phyloP scores from a whole-genome alignment of 2,888 invertebrate genomes.

The Noctua fimbriata region DNA sequence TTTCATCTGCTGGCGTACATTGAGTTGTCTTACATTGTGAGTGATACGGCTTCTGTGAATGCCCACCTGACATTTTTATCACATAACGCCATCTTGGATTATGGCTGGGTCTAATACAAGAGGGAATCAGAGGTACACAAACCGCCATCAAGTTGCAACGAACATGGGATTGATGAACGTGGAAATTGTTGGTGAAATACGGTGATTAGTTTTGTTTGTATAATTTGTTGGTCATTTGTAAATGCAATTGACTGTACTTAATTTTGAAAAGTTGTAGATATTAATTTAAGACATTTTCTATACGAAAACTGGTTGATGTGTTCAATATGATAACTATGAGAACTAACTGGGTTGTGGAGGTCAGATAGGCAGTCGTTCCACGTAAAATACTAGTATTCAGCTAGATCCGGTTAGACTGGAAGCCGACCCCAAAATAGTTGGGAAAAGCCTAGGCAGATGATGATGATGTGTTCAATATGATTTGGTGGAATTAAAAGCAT shows the following conservation, averaged over 20 bases:
- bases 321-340: background rate
- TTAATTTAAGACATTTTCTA: background rate
- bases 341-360: no score
- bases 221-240: background rate
- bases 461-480: no score
- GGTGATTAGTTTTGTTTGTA: background rate
- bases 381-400: no score
- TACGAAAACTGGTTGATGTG: background rate
- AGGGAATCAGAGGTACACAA: conserved; percentile 23
- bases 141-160: conserved; percentile 25
- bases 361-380: no score
- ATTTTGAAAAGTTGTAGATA: background rate
- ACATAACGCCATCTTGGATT: conserved; percentile 71
- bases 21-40: conserved; percentile 78
- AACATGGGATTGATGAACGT: conserved; percentile 17
- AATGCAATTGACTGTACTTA: conserved; percentile 23
- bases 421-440: no score
- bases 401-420: no score
- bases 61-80: conserved; percentile 70
- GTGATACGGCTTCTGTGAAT: conserved; percentile 64
- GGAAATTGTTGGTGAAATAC: background rate
- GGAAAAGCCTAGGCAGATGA: no score
- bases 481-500: background rate
- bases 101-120: conserved; percentile 40
- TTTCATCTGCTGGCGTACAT: conserved; percentile 72